A percentile compares a stretch with the other conserved stretches of the same genome.
phyloP scores from a whole-genome alignment of 2,797 vertebrate species.

The Pyrocephalus nanus region DNA sequence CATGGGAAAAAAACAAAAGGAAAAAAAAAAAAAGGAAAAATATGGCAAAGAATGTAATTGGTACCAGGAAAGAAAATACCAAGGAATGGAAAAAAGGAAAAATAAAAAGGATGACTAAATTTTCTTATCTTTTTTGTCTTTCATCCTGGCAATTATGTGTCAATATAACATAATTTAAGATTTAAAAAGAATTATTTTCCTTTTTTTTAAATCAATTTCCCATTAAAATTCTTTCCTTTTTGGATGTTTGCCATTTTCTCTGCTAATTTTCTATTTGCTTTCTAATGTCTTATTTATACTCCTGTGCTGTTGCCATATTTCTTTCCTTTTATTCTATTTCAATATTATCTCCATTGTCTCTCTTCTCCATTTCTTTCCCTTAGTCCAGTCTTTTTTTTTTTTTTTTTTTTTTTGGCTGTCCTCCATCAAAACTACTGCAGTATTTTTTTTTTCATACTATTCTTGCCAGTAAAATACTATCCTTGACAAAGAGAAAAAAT shows the following conservation, averaged over 20 bases:
- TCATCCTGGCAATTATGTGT: background rate
- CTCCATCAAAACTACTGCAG: constrained; percentile 34
- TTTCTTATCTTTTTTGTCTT: background rate
- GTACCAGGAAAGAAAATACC: background rate
- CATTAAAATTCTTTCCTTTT: background rate
- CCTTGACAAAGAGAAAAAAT: constrained; percentile 20
- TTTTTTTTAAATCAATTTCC: background rate
- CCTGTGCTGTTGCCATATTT: background rate
- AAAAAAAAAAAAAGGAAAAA: background rate
- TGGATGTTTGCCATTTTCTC: background rate
- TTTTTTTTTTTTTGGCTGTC: background rate
- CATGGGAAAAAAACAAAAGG: background rate
- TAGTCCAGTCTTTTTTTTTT: background rate
- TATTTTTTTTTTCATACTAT: background rate
- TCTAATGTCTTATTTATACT: background rate
- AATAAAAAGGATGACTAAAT: background rate
- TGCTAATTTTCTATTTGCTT: background rate
- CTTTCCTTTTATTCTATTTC: background rate
- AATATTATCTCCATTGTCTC: background rate
- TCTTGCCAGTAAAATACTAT: constrained; percentile 25
- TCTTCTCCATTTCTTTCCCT: background rate
- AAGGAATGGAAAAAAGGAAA: background rate
- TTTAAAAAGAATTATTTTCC: background rate
- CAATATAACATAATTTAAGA: background rate
- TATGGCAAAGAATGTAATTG: background rate